Evolutionary conservation across 2,888 invertebrate genomes (phyloP), one percentile per base, ranked within the genome.

Genomic region (Aromia moschata): DNA sequence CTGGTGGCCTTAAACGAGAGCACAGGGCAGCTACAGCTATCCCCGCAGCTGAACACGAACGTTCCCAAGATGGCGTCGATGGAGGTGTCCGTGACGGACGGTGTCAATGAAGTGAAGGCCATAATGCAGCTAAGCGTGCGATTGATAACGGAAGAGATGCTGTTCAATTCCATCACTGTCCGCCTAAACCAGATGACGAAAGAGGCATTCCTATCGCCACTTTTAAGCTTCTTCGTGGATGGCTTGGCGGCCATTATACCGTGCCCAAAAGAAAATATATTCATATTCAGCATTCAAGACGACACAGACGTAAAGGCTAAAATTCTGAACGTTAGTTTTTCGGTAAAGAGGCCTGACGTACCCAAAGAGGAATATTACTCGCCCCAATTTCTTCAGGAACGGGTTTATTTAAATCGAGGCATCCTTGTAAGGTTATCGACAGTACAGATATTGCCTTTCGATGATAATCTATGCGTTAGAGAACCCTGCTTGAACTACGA

Each of bases 401-500:
- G 93, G 15, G 94, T 98, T n/a, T 98, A 98, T 79, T 83, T 98
- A 12, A 95, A 97, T 75, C 85, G 96, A 25, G 90, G 91, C 0
- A 91, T 94, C 7, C 81, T 98, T 15, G 94, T 95, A 0, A 85
- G 93, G 58, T 82, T 97, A 2, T 93, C 96, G 2, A 94, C 94
- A 0, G 91, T 96, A 3, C 70, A 92, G 86, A 93, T 98, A 0
- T 81, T 97, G 5, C 96, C 98, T 0, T 98, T 98, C 79, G 96
- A 96, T 76, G 98, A 98, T 79, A 96, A 97, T 81, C 85, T 98
- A 0, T 98, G 98, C 79, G 93, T 97, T 0, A 87, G 93, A 51
- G 98, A 98, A 76, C 97, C 97, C 0, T 98, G 98, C 74, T 83
- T 95, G 1, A 96, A 97, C 81, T 97, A 89, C 76, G 96, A 98